Base-by-base conservation (phyloP, 2,888 invertebrate species). In the Anoncus sp. region DNA sequence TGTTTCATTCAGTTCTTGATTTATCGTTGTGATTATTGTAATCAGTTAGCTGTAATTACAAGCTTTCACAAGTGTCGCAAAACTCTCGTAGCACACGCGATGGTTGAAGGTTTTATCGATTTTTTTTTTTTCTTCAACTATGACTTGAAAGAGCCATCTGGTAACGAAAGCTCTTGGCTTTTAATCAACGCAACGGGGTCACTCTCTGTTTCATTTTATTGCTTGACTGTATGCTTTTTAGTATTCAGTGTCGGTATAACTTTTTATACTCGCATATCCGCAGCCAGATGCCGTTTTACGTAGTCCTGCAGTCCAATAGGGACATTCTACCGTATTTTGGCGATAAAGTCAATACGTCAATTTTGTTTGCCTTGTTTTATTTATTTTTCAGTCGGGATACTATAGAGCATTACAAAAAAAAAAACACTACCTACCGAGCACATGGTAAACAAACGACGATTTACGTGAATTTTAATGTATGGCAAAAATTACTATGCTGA, bases 101-200 rank as follows among this genome's bases (percentile, higher is more conserved):
- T 31, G 10, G 20, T 59, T 70, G 10, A 47, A 60, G 24, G 31
- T 27, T 57, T 53, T n/a, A 72, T 66, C 59, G 49, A 63, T 45
- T 16, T 53, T 35, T 45, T 31, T 53, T 73, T 14, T 38, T 47
- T 62, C 40, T 12, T 31, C 20, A 18, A 20, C 10, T 49, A 4
- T 20, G 27, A 24, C 57, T 35, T 69, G 35, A 43, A 77, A 73
- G 51, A 63, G 38, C 16, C 14, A 5, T 18, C 14, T 27, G 14
- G 57, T 38, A 63, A 38, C 31, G 16, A 57, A 67, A 62, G 49
- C 49, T 57, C 69, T 59, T n/a, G 38, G 51, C 57, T 77, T 72
- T 73, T 38, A 63, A 59, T 75, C 60, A 65, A 75, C 43, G 38
- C 40, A 53, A 76, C 27, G 65, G 45, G 71, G 66, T 60, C 60